Evolutionary conservation across 2,113 vertebrate species (phyloP), one percentile per base, ranked within the genome.

Genomic region (Chlorocebus sabaeus): DNA sequence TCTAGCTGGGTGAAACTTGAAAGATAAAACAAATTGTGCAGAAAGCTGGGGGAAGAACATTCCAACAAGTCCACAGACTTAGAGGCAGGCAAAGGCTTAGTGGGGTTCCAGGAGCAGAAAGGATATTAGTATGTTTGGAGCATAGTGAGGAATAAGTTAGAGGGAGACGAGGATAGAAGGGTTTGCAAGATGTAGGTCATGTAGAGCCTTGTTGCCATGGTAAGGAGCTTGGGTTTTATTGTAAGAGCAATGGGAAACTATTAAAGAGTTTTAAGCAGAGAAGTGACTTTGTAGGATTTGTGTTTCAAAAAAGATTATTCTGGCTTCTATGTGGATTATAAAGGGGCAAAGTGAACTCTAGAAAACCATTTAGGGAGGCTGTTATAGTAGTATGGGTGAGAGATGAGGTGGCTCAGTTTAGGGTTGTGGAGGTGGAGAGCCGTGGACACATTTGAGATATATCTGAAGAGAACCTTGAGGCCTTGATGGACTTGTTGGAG

Each of bases 171-270:
- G 35, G 30, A 43, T 92, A 79, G 75, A 64, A 72, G 70, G 80
- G 38, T 85, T 75, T 68, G 18, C 8, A 68, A 75, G 80, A 96
- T 93, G 85, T 90, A 78, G 95, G 93, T 86, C 93, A 55, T 59
- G 83, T 27, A 78, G 68, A 80, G 55, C 20, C 43, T 86, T 93
- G 89, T 95, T 95, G 75, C 89, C 89, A 81, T 81, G 92, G 57
- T 50, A 57, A 72, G 61, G 70, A 80, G 81, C 48, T 89, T 89
- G 92, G 25, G 55, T 76, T 57, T 96, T 80, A 91, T 84, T 89
- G 48, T 70, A 68, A 83, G 40, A 97, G 75, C 55, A 59, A 11
- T 79, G 72, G 52, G 73, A 59, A 80, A 45, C 50, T 32, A 32
- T 50, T 93, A 55, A 87, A 92, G 68, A 89, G 67, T 80, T 92